A percentile compares a stretch with the other conserved stretches of the same genome.
Evolutionary conservation across 1,140 invertebrate genomes (phyloP).

Genomic region (Wasmannia auropunctata): DNA sequence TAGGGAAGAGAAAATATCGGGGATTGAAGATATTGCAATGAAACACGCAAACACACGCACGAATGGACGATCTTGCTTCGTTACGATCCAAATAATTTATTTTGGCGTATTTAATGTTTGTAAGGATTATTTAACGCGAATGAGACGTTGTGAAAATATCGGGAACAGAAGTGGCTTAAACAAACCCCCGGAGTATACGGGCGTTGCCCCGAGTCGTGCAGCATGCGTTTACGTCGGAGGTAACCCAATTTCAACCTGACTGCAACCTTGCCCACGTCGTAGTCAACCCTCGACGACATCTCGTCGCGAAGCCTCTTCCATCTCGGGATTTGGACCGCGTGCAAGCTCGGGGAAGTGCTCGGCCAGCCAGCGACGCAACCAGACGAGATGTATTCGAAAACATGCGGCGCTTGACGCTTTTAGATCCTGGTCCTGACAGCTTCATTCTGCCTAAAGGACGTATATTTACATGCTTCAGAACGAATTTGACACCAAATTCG

Average conservation of each 20-base stretch:
- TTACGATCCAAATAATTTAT: not conserved
- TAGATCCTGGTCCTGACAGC: slow-evolving; percentile 1
- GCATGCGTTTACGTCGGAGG: slow-evolving; percentile 25
- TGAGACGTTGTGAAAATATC: not conserved
- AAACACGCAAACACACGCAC: not conserved
- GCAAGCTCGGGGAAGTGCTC: slow-evolving; percentile 16
- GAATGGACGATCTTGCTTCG: not conserved
- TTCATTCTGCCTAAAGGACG: not conserved
- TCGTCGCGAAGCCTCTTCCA: slow-evolving; percentile 32
- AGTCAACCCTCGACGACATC: slow-evolving; percentile 41
- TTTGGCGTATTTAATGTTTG: not conserved
- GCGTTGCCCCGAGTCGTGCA: not conserved
- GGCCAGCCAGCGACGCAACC: slow-evolving; percentile 20
- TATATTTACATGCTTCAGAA: not conserved
- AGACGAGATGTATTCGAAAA: slow-evolving; percentile 29
- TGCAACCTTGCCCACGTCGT: slow-evolving; percentile 34
- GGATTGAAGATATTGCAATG: not conserved
- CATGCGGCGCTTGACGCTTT: slow-evolving; percentile 24
- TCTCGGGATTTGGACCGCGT: slow-evolving; percentile 15
- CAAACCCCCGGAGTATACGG: slow-evolving; percentile 11
- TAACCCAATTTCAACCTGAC: slow-evolving; percentile 48
- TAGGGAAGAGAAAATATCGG: not conserved
- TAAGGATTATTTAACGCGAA: not conserved
- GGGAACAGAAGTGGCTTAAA: slow-evolving; percentile 27
- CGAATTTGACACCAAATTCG: slow-evolving; percentile 3